These are phyloP conservation scores for Melanostigma gelatinosum DNA, from an alignment of 2,113 vertebrate genomes.

Conservation along the genomic window DNA sequence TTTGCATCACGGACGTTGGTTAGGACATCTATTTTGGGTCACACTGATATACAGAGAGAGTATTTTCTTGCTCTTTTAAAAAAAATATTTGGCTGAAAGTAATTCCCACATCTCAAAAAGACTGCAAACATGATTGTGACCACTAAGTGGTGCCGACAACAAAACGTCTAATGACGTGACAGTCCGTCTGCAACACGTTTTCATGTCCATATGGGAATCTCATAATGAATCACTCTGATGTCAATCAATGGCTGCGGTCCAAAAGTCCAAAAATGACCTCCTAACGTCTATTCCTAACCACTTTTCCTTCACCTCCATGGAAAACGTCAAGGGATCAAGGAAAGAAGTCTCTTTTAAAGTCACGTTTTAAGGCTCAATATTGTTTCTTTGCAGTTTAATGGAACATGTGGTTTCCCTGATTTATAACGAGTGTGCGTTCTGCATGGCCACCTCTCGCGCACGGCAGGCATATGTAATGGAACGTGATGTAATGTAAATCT, in stretches of 20 bases:
- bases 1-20: slow-evolving; percentile 20
- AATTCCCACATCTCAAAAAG: neutral
- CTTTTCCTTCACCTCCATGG: no score
- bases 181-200: no score
- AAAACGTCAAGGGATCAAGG: no score
- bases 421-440: no score
- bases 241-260: neutral
- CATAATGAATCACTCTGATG: neutral
- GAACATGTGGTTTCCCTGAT: neutral
- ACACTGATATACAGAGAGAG: neutral
- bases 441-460: no score
- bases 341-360: no score
- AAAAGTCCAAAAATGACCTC: neutral
- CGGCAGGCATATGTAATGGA: no score
- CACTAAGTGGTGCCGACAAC: slow-evolving; percentile 5
- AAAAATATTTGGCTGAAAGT: neutral
- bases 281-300: no score
- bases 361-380: neutral
- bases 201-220: neutral
- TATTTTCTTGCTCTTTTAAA: neutral
- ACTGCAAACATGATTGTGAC: neutral
- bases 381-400: slow-evolving; percentile 4
- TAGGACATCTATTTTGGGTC: neutral
- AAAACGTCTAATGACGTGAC: neutral
- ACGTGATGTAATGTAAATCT: no score